Evolutionary conservation across 2,888 invertebrate species (phyloP), one percentile per base, ranked within the genome.

Genomic region (Phengaris arion): DNA sequence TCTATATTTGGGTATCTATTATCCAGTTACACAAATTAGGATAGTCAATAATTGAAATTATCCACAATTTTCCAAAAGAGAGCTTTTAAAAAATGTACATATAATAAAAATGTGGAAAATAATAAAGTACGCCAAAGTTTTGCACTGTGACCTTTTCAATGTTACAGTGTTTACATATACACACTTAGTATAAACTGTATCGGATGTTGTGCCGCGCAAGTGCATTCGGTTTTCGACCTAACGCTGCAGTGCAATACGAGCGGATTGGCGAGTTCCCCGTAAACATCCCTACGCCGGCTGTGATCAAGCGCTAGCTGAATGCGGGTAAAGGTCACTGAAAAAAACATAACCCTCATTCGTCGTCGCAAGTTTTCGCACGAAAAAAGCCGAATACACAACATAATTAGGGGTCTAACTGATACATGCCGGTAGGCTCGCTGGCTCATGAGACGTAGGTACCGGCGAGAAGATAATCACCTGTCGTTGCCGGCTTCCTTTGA

Each of bases 401-500:
- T 4, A 12, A 15, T 10, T 64, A 6, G 5, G 45, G 12, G 9
- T 10, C 64, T 6, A 12, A 12, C 12, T 6, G 12, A 45, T 35
- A 0, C 35, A 35, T 35, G 64, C 35, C 64, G 64, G 45, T 64
- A 22, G 35, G 35, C 22, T 59, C 22, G 22, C 10, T 5, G 15
- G 57, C 69, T 51, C 15, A 9, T 9, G 69, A 6, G 22, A 22
- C 22, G 3, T 48, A n/a, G 9, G 12, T 70, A 22, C 51, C 51
- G 52, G 46, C 68, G 46, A n/a, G 15, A 70, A 70, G 15, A 79
- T 83, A 82, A 84, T 92, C 91, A 93, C 92, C 92, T 92, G 92
- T 81, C 90, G 89, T 82, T 94, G 94, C 83, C 95, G 95, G 85
- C 95, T 95, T 90, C 95, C 95, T 83, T 95, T 96, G 86, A 97